These are phyloP conservation scores for Potamilus streckersoni DNA, from an alignment of 1,140 invertebrate species.

Conservation along the genomic window DNA sequence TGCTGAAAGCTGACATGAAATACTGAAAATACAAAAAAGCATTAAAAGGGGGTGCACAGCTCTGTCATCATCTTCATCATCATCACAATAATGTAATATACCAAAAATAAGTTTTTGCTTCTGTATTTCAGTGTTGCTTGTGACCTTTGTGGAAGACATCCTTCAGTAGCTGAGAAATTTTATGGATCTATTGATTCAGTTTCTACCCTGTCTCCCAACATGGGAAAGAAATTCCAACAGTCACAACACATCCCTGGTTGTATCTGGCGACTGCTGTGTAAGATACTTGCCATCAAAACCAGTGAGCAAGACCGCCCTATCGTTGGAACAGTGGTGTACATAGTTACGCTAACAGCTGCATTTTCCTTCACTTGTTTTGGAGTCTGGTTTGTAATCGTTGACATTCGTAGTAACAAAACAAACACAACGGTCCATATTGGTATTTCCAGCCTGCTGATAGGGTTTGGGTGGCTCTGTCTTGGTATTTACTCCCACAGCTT, in stretches of 20 bases:
- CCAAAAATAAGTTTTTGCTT: too few relatives aligned
- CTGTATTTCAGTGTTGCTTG: too few relatives aligned
- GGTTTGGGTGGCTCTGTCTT: slow-evolving; percentile 59
- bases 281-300: slow-evolving; percentile 47
- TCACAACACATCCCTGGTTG: slow-evolving; percentile 47
- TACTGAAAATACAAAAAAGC: too few relatives aligned
- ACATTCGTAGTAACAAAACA: slow-evolving; percentile 60
- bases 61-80: too few relatives aligned
- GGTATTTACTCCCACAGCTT: slow-evolving; percentile 63
- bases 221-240: slow-evolving; percentile 29
- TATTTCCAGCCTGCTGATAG: slow-evolving; percentile 56
- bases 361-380: slow-evolving; percentile 47
- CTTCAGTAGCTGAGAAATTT: too few relatives aligned
- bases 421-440: slow-evolving; percentile 61
- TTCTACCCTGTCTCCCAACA: too few relatives aligned
- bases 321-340: slow-evolving; percentile 54
- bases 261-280: slow-evolving; percentile 46
- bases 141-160: too few relatives aligned
- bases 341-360: slow-evolving; percentile 56
- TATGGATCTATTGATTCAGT: too few relatives aligned
- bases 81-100: too few relatives aligned
- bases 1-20: too few relatives aligned
- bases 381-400: slow-evolving; percentile 58
- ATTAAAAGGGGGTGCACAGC: too few relatives aligned
- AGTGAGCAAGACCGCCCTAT: slow-evolving; percentile 39